These are phyloP conservation scores for Anadara kagoshimensis DNA, from an alignment of 1,140 invertebrate genomes.

Conservation along the genomic window DNA sequence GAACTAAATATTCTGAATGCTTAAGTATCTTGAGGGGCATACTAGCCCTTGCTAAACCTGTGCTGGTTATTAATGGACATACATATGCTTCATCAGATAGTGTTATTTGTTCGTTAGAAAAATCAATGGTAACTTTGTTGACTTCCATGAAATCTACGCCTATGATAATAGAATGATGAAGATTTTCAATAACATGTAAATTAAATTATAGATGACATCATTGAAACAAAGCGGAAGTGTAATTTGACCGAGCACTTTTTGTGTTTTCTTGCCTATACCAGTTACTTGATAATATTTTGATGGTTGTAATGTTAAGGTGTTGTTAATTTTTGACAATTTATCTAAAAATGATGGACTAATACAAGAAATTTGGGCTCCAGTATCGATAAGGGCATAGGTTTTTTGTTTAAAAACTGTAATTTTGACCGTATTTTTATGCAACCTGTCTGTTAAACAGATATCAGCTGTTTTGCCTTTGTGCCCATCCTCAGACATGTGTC, in stretches of 20 bases:
- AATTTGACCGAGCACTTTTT: not conserved
- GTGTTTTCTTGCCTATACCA: too few species aligned
- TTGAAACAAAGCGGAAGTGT: not conserved
- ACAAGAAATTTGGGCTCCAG: conserved; percentile 9
- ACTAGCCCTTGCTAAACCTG: conserved; percentile 9
- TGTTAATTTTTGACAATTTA: not conserved
- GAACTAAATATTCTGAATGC: conserved; percentile 1
- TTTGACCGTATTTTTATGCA: conserved; percentile 6
- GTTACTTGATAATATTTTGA: too few species aligned
- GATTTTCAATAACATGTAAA: conserved; percentile 10
- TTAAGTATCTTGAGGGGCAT: not conserved
- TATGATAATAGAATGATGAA: conserved; percentile 15
- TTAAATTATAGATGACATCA: not conserved
- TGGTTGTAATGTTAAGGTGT: not conserved
- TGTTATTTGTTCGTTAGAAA: not conserved
- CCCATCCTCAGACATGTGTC: too few species aligned
- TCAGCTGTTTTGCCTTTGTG: not conserved
- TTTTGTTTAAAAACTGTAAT: not conserved
- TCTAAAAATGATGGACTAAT: too few species aligned
- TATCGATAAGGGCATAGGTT: conserved; percentile 8
- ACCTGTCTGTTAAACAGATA: conserved; percentile 1
- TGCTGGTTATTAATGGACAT: not conserved
- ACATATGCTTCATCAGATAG: not conserved
- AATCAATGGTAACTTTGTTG: conserved; percentile 12
- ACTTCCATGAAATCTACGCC: conserved; percentile 12